Evolutionary conservation across 2,113 vertebrate genomes (phyloP).

Genomic region (Odobenus rosmarus): DNA sequence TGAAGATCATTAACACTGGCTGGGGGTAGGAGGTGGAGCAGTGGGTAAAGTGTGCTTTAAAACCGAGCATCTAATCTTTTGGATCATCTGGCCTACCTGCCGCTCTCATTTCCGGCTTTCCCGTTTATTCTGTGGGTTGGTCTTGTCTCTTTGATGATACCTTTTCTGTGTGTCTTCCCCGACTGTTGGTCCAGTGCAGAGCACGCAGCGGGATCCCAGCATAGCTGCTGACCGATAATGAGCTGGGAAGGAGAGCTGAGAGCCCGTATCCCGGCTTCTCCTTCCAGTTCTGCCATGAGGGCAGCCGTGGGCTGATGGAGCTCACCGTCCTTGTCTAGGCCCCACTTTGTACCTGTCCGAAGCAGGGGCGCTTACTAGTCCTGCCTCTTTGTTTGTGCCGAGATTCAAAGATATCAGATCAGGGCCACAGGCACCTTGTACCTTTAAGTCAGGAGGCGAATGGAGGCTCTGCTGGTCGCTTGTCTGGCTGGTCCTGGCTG

Average conservation of each 20-base stretch:
- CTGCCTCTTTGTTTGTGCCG: neutral
- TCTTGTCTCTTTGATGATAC: neutral
- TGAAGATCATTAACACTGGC: neutral
- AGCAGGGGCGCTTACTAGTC: neutral
- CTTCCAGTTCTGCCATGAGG: too few species aligned
- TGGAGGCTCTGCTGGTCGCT: neutral
- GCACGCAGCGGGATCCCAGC: neutral
- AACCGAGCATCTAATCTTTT: neutral
- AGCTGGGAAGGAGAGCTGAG: neutral
- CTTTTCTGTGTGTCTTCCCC: neutral
- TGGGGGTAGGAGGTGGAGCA: accelerated
- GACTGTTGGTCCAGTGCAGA: neutral
- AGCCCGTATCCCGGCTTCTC: neutral
- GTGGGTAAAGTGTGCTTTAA: neutral
- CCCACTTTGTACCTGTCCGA: neutral
- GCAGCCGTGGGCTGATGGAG: too few species aligned
- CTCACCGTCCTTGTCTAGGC: neutral
- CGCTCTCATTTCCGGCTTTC: neutral
- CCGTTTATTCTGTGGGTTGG: neutral
- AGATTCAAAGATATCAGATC: neutral
- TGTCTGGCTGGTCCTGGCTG: neutral
- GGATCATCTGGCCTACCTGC: neutral
- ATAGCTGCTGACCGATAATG: neutral
- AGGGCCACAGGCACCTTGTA: accelerated
- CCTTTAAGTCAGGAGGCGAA: neutral